Evolutionary conservation across 2,113 vertebrate species (phyloP).

Genomic region (Gambusia affinis): DNA sequence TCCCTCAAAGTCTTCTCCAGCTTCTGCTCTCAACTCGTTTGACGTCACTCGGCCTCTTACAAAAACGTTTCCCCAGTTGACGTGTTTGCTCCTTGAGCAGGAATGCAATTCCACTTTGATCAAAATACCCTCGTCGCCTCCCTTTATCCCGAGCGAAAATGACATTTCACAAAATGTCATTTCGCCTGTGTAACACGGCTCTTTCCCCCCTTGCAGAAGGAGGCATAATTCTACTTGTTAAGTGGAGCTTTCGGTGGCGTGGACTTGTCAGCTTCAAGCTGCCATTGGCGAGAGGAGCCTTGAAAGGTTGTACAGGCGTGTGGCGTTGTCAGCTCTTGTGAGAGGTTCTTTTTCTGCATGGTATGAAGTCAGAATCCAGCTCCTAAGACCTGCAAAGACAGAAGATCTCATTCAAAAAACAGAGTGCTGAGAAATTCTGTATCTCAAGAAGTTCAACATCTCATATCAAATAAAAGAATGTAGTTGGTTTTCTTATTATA

Average conservation of each 20-base stretch:
- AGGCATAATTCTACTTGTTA: conserved; percentile 60
- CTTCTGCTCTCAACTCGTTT: conserved; percentile 39
- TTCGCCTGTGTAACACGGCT: conserved; percentile 39
- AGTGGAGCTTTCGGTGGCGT: conserved; percentile 49
- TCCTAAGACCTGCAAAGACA: conserved; percentile 13
- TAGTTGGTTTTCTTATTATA: conserved; percentile 18
- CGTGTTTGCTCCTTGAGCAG: conserved; percentile 48
- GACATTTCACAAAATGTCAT: conserved; percentile 73
- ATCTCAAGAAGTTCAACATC: conserved; percentile 48
- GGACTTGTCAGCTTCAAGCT: conserved; percentile 43
- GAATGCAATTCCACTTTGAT: conserved; percentile 66
- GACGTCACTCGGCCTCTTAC: conserved; percentile 61
- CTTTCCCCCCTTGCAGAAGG: conserved; percentile 42
- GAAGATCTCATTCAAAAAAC: conserved; percentile 21
- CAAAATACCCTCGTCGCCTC: conserved; percentile 55
- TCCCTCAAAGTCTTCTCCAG: conserved; percentile 43
- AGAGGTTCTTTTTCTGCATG: not conserved
- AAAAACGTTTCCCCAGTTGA: conserved; percentile 50
- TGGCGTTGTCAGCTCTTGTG: conserved; percentile 52
- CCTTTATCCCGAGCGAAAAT: conserved; percentile 62
- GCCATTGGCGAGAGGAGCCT: conserved; percentile 59
- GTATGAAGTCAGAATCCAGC: not conserved
- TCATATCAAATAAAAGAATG: conserved; percentile 31
- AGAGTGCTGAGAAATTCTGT: conserved; percentile 48
- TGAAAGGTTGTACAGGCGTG: conserved; percentile 66